phyloP scores from a whole-genome alignment of 2,797 vertebrate genomes.

The Carcharodon carcharias region DNA sequence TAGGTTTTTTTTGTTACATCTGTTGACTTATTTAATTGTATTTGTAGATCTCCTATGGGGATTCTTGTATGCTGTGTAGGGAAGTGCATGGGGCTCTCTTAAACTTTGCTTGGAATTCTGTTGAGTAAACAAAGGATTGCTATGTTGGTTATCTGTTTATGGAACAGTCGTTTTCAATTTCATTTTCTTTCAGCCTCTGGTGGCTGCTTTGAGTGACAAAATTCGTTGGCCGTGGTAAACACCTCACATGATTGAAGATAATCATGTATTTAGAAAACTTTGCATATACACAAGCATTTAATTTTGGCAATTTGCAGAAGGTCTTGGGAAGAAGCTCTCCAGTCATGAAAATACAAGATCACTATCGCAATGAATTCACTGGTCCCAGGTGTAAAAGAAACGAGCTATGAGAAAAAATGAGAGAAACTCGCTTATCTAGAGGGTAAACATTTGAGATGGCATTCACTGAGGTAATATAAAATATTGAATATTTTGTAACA shows the following conservation, averaged over 20 bases:
- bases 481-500: background rate
- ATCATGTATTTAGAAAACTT: background rate
- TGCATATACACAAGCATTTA: background rate
- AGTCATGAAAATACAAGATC: background rate
- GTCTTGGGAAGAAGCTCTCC: background rate
- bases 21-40: background rate
- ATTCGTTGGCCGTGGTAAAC: background rate
- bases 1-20: background rate
- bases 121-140: background rate
- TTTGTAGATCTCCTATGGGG: too few relatives aligned
- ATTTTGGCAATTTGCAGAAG: background rate
- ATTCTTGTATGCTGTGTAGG: background rate
- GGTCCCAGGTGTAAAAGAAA: background rate
- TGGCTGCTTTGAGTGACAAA: background rate
- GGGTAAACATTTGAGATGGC: background rate
- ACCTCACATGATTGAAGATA: background rate
- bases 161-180: background rate
- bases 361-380: background rate
- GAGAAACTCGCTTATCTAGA: background rate
- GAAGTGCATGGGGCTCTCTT: background rate
- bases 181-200: background rate
- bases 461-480: background rate
- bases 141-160: background rate
- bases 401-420: background rate
- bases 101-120: background rate